A percentile compares a stretch with the other conserved stretches of the same genome.
Conservation (phyloP, 2,797 vertebrate genomes). For the Rallus crepitans region DNA sequence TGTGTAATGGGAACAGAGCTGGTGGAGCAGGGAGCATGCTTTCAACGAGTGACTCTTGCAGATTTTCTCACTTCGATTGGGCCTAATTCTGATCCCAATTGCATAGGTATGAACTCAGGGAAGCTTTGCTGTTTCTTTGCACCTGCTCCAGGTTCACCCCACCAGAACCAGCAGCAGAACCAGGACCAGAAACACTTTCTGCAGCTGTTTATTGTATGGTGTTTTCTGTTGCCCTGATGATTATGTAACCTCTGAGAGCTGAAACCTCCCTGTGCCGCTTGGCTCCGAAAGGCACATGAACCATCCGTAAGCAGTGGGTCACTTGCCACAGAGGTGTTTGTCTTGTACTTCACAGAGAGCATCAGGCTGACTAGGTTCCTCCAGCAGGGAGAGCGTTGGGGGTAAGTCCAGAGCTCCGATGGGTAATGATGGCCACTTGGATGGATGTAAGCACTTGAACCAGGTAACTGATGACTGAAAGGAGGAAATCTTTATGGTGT, state of each 20-base stretch:
- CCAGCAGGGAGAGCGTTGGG: not conserved
- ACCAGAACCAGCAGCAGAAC: not conserved
- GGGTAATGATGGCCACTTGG: not conserved
- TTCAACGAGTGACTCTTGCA: not conserved
- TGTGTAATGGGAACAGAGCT: not conserved
- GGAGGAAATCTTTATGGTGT: not conserved
- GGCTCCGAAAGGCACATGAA: rapidly evolving
- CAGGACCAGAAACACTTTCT: not conserved
- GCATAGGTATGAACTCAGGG: not conserved
- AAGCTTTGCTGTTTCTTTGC: not conserved
- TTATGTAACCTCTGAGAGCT: not conserved
- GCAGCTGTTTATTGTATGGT: not conserved
- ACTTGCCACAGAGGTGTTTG: not conserved
- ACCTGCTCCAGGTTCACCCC: not conserved
- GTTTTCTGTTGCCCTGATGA: not conserved
- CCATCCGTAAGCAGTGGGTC: not conserved
- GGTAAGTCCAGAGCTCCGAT: rapidly evolving
- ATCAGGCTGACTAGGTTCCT: not conserved
- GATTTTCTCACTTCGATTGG: not conserved
- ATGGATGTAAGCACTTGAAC: not conserved
- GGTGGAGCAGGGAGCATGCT: not conserved
- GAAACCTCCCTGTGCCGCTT: not conserved
- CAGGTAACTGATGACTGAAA: not conserved
- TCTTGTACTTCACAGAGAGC: not conserved
- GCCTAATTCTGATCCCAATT: not conserved